Conservation (phyloP, 2,113 vertebrate species). For the Mus musculus region GRCm39 chr3:66368501-66369000, state of each 20-base stretch:
- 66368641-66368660: not conserved
- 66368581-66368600: not conserved
- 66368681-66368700: not conserved
- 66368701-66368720: not conserved
- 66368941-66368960: not conserved
- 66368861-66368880: not conserved
- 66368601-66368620: not conserved
- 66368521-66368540: too few species aligned
- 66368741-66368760: not conserved
- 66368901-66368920: not conserved
- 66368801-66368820: slow-evolving; percentile 15
- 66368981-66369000: not conserved
- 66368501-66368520: not conserved
- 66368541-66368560: not conserved
- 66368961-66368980: not conserved
- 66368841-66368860: not conserved
- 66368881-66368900: not conserved
- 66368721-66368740: not conserved
- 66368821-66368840: not conserved
- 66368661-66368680: not conserved
- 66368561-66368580: not conserved
- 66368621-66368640: not conserved
- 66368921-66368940: not conserved
- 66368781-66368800: not conserved
- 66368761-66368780: not conserved